phyloP scores from a whole-genome alignment of 2,113 vertebrate genomes.

The Phalacrocorax pelagicus region DNA sequence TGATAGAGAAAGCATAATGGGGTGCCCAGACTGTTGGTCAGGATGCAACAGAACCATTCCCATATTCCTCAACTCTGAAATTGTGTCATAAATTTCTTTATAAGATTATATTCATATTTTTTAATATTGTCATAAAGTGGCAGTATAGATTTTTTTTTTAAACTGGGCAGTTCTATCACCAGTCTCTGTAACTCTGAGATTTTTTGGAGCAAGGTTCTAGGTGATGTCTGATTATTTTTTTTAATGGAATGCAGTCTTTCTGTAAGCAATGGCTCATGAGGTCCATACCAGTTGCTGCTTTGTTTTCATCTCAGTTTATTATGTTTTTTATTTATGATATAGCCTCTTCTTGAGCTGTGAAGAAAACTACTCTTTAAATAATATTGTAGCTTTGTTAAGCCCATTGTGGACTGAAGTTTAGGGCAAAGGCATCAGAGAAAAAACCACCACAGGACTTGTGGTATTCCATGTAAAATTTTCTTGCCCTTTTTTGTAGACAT shows the following conservation, averaged over 20 bases:
- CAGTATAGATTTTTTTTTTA: background rate
- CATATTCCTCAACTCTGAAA: background rate
- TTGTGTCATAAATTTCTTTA: background rate
- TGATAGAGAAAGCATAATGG: background rate
- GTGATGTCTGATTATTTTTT: background rate
- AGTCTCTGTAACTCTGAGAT: background rate
- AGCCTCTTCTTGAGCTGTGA: background rate
- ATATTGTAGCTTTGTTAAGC: background rate
- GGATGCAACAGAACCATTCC: background rate
- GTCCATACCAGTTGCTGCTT: background rate
- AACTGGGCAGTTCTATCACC: background rate
- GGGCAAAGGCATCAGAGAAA: background rate
- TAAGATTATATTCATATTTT: background rate
- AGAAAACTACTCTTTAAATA: background rate
- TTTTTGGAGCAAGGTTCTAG: background rate
- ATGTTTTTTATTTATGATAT: background rate
- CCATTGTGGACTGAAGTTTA: background rate
- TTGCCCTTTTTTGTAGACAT: background rate
- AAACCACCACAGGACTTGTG: background rate
- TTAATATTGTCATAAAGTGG: background rate
- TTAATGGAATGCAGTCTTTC: background rate
- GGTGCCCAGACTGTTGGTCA: background rate
- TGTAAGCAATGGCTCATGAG: background rate
- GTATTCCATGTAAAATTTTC: background rate
- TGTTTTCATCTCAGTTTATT: background rate